Conservation (phyloP, 1,140 invertebrate genomes). For the Meloidogyne chitwoodi region DNA sequence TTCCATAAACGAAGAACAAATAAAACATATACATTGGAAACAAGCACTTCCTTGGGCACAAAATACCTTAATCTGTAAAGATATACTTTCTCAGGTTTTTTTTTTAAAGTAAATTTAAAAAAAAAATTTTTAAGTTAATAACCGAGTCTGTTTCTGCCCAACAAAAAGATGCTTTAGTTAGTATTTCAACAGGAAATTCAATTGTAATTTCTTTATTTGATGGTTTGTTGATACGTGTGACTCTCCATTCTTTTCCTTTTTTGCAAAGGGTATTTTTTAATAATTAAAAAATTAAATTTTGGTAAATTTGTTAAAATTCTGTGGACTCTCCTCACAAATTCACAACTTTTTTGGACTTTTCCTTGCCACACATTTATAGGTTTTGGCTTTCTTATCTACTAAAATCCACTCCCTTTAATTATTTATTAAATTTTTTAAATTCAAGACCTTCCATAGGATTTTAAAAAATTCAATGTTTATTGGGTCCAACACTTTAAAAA, state of each 20-base stretch:
- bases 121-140: conserved; percentile 8
- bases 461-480: too few species aligned
- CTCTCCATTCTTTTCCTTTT: conserved; percentile 26
- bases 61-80: conserved; percentile 35
- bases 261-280: conserved; percentile 34
- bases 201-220: conserved; percentile 37
- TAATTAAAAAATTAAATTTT: too few species aligned
- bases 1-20: conserved; percentile 3
- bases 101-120: neutral
- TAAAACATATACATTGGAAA: conserved; percentile 32
- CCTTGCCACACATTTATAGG: too few species aligned
- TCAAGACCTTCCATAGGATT: too few species aligned
- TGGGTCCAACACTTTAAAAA: too few species aligned
- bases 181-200: conserved; percentile 38
- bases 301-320: too few species aligned
- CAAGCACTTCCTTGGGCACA: conserved; percentile 44
- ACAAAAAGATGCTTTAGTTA: conserved; percentile 15
- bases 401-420: too few species aligned
- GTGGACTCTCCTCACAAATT: too few species aligned
- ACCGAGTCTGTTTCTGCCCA: conserved; percentile 24
- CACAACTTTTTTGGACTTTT: too few species aligned
- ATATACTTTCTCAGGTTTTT: conserved; percentile 42
- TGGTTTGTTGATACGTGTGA: conserved; percentile 28
- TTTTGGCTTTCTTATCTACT: too few species aligned
- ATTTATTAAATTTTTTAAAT: too few species aligned